A percentile compares a stretch with the other conserved stretches of the same genome.
Evolutionary conservation across 2,797 vertebrate genomes (phyloP).

Genomic region (Acanthornis magna): DNA sequence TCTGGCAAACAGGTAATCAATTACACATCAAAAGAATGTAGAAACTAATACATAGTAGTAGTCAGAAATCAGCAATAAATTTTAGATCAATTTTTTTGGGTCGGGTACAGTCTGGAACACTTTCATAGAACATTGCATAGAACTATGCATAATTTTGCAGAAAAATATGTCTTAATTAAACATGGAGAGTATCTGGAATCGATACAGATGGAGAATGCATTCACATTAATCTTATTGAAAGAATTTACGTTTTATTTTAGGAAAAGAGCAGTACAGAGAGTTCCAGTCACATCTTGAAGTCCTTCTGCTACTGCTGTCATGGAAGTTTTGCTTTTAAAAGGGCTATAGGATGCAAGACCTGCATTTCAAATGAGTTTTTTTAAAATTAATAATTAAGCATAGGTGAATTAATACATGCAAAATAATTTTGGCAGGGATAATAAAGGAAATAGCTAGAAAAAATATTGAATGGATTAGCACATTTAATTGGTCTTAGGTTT

Average conservation of each 20-base stretch:
- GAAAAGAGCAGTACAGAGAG: neutral
- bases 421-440: neutral
- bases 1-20: neutral
- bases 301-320: neutral
- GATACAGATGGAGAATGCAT: neutral
- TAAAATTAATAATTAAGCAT: neutral
- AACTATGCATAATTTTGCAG: neutral
- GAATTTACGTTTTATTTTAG: constrained; percentile 14
- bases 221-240: constrained; percentile 11
- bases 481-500: constrained; percentile 42
- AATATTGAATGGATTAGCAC: constrained; percentile 42
- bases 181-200: constrained; percentile 1
- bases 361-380: neutral
- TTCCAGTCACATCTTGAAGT: neutral
- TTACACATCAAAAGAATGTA: neutral
- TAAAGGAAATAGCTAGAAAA: constrained; percentile 31
- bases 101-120: neutral
- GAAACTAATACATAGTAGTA: neutral
- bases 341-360: neutral
- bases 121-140: neutral
- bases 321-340: neutral
- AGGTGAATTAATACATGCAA: neutral
- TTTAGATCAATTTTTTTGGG: neutral
- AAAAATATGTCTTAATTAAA: constrained; percentile 25
- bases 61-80: neutral